phyloP scores from a whole-genome alignment of 2,113 vertebrate genomes.

The Tiliqua scincoides region DNA sequence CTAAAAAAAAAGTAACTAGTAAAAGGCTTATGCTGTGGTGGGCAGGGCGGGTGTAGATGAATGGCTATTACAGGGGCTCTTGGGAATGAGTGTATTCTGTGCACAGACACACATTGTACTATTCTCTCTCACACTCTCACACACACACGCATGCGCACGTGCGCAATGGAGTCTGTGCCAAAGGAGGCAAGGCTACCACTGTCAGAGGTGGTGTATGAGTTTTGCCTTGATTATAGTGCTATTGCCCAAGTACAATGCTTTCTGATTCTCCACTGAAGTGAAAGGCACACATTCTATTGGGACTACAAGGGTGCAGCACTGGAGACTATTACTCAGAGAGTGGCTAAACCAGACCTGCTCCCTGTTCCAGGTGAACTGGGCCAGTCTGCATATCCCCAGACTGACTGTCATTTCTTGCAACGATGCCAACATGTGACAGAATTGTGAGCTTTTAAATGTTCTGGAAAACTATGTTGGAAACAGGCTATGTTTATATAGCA shows the following conservation, averaged over 20 bases:
- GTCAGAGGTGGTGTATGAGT: not conserved
- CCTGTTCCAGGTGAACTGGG: not conserved
- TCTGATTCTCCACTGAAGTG: too few relatives aligned
- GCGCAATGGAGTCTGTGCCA: not conserved
- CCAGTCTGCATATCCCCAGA: too few relatives aligned
- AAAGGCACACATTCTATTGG: not conserved
- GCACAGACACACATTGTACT: not conserved
- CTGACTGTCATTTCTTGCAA: too few relatives aligned
- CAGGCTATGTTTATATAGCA: too few relatives aligned
- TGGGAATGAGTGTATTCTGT: too few relatives aligned
- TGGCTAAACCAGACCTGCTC: not conserved
- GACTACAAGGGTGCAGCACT: not conserved
- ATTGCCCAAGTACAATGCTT: not conserved
- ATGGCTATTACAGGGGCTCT: not conserved
- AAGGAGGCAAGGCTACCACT: not conserved
- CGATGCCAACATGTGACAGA: too few relatives aligned
- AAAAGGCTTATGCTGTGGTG: not conserved
- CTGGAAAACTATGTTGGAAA: too few relatives aligned
- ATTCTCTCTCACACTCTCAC: too few relatives aligned
- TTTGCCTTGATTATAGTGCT: not conserved
- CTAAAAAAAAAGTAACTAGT: not conserved
- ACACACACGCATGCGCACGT: not conserved
- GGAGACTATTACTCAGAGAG: not conserved
- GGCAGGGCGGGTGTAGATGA: not conserved
- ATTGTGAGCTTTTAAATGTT: too few relatives aligned